Evolutionary conservation across 2,888 invertebrate species (phyloP).

Genomic region (Synergus laeviventris): DNA sequence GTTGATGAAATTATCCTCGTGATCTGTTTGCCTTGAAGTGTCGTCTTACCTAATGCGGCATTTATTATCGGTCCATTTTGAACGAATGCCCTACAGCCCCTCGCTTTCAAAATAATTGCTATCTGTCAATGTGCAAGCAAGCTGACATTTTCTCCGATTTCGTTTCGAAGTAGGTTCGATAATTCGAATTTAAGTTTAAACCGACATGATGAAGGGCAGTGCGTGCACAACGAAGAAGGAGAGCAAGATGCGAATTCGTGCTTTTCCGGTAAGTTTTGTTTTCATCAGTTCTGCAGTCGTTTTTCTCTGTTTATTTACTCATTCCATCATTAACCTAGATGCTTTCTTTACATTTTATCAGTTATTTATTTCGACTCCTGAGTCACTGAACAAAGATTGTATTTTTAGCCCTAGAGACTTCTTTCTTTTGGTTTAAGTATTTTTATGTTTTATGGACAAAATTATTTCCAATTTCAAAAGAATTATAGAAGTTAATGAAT

Average conservation of each 20-base stretch:
- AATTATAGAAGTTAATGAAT: background rate
- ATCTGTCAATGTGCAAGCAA: slow-evolving; percentile 42
- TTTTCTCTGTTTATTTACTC: slow-evolving; percentile 30
- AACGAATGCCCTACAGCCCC: slow-evolving; percentile 5
- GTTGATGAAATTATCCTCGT: background rate
- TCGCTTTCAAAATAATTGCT: slow-evolving; percentile 2
- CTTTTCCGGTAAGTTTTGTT: slow-evolving; percentile 91
- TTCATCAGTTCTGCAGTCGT: slow-evolving; percentile 37
- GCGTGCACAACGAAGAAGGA: slow-evolving; percentile 89
- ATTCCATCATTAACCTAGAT: slow-evolving; percentile 25
- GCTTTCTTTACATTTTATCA: background rate
- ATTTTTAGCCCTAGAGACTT: background rate
- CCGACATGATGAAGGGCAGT: slow-evolving; percentile 83
- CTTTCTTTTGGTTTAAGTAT: background rate
- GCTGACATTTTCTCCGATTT: slow-evolving; percentile 20
- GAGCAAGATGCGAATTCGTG: slow-evolving; percentile 98
- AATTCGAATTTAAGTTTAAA: slow-evolving; percentile 34
- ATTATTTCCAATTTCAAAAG: background rate
- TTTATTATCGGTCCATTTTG: slow-evolving; percentile 12
- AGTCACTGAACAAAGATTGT: background rate
- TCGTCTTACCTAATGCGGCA: slow-evolving; percentile 25
- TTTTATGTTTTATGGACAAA: background rate
- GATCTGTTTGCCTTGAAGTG: background rate
- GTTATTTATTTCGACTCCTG: background rate
- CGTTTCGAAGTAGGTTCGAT: slow-evolving; percentile 39